Evolutionary conservation across 2,888 invertebrate genomes (phyloP), one percentile per base, ranked within the genome.

Genomic region (Lottia scabra): DNA sequence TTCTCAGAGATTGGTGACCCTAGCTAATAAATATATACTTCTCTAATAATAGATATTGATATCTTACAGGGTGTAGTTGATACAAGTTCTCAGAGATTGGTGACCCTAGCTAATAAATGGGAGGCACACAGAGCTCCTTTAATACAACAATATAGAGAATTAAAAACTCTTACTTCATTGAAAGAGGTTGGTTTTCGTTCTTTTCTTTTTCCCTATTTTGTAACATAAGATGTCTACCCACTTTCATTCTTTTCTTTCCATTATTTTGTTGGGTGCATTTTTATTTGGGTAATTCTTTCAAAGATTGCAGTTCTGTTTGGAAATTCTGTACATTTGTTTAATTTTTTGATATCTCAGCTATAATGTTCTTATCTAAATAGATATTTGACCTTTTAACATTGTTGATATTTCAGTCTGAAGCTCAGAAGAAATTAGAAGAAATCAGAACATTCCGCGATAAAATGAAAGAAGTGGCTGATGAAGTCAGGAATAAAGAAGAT

Each of bases 101-200:
- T 92, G 38, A 92, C 91, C 71, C 88, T 95, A 67, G 92, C 93
- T 5, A 92, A 91, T 72, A 94, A 95, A 82, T 95, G 95, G 95
- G 93, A 94, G 82, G 92, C 93, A 68, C 93, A 94, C 83, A 91
- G 94, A 56, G 91, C 91, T 43, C 94, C 94, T 0, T 88, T 95
- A 16, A 90, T 93, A 38, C 91, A 92, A 78, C 91, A 93, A 80
- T 93, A 92, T 83, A 89, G 92, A 65, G 81, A 87, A 80, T 82
- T 91, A 73, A 84, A 86, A 65, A 80, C 83, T 44, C 80, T 85
- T 23, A 83, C 78, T 71, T 85, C 84, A 6, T 84, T 80, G 73
- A 80, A 81, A 72, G 85, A 84, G 83, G 88, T 88, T 76, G 76
- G 81, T 74, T 10, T 64, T 19, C 16, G 16, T 38, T 56, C 44